Evolutionary conservation across 2,113 vertebrate genomes (phyloP).

Genomic region (Tachuris rubrigastra): DNA sequence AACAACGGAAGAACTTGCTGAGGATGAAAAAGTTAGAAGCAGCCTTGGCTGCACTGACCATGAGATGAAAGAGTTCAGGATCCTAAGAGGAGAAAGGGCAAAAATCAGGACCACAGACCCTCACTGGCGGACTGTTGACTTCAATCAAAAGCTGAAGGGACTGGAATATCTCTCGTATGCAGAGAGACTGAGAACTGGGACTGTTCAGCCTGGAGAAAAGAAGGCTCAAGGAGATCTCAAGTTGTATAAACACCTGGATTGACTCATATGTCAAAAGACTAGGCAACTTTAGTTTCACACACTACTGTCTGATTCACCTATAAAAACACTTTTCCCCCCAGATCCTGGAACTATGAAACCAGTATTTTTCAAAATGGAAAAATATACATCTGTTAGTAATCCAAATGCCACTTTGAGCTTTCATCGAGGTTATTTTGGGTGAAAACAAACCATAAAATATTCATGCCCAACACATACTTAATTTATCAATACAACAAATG

Average conservation of each 20-base stretch:
- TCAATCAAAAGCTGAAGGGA: neutral
- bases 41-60: neutral
- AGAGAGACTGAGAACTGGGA: neutral
- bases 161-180: neutral
- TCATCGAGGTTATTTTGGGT: neutral
- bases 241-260: neutral
- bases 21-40: neutral
- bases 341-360: neutral
- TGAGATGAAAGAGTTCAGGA: neutral
- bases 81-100: neutral
- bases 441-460: neutral
- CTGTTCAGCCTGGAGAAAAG: neutral
- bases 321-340: rapidly evolving
- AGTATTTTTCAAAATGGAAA: neutral
- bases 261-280: neutral
- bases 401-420: neutral
- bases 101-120: neutral
- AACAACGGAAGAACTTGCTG: neutral
- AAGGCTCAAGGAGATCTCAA: neutral
- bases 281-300: neutral
- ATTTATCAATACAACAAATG: neutral
- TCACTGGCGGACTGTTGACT: neutral
- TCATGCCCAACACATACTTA: neutral
- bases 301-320: neutral
- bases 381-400: neutral